Evolutionary conservation across 2,888 invertebrate genomes (phyloP).

Genomic region (Rotaria socialis): DNA sequence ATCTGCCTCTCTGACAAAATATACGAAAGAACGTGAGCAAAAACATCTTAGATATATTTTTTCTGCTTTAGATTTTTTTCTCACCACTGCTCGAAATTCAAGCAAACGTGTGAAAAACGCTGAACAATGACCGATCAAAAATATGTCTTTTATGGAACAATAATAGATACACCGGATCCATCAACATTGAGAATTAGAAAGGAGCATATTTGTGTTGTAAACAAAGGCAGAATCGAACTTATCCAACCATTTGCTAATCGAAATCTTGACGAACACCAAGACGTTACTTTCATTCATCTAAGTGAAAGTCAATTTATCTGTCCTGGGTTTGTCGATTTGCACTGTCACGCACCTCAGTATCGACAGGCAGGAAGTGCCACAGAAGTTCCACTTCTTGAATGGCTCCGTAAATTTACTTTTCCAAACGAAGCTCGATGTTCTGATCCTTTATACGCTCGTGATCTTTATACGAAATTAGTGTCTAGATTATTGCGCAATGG

Average conservation of each 20-base stretch:
- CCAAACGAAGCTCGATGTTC: conserved; percentile 73
- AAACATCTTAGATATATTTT: neutral
- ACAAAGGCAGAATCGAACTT: conserved; percentile 25
- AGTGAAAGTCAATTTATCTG: conserved; percentile 66
- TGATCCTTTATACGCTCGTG: conserved; percentile 68
- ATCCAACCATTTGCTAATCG: neutral
- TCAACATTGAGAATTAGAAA: conserved; percentile 5
- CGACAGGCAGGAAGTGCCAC: conserved; percentile 78
- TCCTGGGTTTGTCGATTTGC: conserved; percentile 82
- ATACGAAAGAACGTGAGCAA: too few species aligned
- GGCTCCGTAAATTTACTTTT: conserved; percentile 80
- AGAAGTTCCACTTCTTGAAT: conserved; percentile 74
- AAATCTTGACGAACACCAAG: neutral
- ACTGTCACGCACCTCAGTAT: conserved; percentile 82
- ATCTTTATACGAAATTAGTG: conserved; percentile 73
- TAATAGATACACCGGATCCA: conserved; percentile 15
- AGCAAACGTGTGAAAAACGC: neutral
- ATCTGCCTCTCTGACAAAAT: too few species aligned
- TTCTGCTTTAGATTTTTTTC: neutral
- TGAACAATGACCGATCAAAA: neutral
- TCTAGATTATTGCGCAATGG: conserved; percentile 69
- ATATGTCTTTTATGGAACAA: conserved; percentile 18
- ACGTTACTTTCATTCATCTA: neutral
- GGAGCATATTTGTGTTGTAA: neutral
- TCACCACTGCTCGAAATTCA: neutral